A percentile compares a stretch with the other conserved stretches of the same genome.
phyloP scores from a whole-genome alignment of 2,113 vertebrate species.

The Bubo bubo region DNA sequence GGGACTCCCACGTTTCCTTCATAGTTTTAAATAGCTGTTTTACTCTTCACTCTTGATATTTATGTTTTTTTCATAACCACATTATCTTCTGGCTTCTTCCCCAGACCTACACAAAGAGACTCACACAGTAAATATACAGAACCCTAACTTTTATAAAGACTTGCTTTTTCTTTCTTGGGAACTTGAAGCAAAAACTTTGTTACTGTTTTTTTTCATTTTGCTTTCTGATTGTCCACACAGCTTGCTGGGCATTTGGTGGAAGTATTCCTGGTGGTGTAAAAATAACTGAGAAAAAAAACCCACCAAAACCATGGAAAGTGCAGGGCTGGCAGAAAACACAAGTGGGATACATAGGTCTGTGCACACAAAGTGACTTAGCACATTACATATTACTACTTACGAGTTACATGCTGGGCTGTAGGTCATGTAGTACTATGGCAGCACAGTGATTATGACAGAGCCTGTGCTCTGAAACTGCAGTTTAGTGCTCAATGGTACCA shows the following conservation, averaged over 20 bases:
- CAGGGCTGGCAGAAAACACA: not conserved
- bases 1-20: not conserved
- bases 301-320: not conserved
- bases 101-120: not conserved
- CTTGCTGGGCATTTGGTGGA: not conserved
- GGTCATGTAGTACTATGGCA: fast-evolving
- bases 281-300: not conserved
- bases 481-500: not conserved
- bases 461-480: not conserved
- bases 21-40: not conserved
- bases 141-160: not conserved
- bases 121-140: not conserved
- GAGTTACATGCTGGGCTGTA: not conserved
- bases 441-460: too few species aligned
- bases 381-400: not conserved
- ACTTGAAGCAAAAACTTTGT: not conserved
- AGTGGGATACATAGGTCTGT: not conserved
- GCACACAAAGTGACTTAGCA: not conserved
- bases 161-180: not conserved
- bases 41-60: not conserved
- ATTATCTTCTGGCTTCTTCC: not conserved
- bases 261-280: not conserved
- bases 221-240: not conserved
- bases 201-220: not conserved
- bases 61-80: not conserved